Percentiles rank a stretch among this genome's conserved stretches.
Evolutionary conservation across 2,113 vertebrate genomes (phyloP).

Genomic region (Potamarius usumacintae): DNA sequence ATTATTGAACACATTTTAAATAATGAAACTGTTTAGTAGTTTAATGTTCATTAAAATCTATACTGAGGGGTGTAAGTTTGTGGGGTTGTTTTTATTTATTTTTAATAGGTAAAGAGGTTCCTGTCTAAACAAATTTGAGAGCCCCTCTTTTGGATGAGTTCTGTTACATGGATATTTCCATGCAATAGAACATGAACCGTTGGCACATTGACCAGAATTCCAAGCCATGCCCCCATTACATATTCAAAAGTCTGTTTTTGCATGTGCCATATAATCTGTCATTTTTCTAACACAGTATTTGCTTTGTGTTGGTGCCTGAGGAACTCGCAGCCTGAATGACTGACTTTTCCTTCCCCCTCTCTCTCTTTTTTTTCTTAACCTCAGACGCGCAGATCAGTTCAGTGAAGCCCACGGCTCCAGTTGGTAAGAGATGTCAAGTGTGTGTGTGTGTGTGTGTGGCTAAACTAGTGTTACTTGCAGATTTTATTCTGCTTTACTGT

Average conservation of each 20-base stretch:
- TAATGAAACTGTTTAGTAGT: not conserved
- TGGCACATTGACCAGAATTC: not conserved
- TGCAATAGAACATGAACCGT: not conserved
- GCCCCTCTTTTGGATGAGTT: not conserved
- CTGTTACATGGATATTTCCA: not conserved
- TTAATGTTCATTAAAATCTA: not conserved
- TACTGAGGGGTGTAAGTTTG: not conserved
- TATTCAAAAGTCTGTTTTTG: not conserved
- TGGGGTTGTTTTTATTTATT: too few relatives aligned
- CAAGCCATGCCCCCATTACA: not conserved
- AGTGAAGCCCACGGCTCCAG: constrained; percentile 49
- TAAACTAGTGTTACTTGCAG: not conserved
- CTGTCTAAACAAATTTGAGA: not conserved
- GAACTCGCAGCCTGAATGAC: not conserved
- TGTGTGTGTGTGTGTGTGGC: not conserved
- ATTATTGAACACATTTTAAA: not conserved
- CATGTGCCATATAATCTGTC: too few relatives aligned
- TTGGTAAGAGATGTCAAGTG: constrained; percentile 42
- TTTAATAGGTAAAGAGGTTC: not conserved
- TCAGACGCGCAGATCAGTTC: constrained; percentile 29
- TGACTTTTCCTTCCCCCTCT: too few relatives aligned
- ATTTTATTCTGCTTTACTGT: not conserved
- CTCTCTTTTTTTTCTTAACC: constrained; percentile 7
- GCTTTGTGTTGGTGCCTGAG: not conserved
- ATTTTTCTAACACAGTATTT: not conserved